phyloP scores from a whole-genome alignment of 2,797 vertebrate species.

The Poeciliopsis presidionis region DNA sequence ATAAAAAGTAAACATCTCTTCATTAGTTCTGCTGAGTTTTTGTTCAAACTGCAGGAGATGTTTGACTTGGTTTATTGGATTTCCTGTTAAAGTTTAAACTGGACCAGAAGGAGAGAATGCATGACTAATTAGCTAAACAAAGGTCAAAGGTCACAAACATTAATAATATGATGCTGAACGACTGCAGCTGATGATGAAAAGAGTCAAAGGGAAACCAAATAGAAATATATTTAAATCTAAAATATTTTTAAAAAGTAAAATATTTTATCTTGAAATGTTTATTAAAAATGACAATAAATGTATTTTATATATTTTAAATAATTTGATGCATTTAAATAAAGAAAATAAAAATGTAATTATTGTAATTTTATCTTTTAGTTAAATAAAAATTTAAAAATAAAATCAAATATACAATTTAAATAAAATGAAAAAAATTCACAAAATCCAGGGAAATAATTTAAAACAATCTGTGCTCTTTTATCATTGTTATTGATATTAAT shows the following conservation, averaged over 20 bases:
- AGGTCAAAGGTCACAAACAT: neutral
- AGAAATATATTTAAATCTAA: neutral
- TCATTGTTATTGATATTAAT: neutral
- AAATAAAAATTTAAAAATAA: neutral
- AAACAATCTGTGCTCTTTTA: neutral
- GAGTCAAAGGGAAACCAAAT: neutral
- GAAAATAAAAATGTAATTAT: too few relatives aligned
- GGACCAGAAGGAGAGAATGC: neutral
- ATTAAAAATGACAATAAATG: neutral
- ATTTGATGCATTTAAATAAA: too few relatives aligned
- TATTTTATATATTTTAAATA: neutral
- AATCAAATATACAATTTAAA: neutral
- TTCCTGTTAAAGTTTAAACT: neutral
- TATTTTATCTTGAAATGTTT: neutral
- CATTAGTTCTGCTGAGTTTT: neutral
- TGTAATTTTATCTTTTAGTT: too few relatives aligned
- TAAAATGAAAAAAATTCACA: neutral
- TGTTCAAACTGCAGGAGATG: neutral
- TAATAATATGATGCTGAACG: neutral
- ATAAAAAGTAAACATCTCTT: neutral
- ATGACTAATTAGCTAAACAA: neutral
- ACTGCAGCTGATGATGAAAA: too few relatives aligned
- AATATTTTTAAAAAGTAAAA: neutral
- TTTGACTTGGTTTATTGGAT: too few relatives aligned
- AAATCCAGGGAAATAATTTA: neutral